A percentile compares a stretch with the other conserved stretches of the same genome.
Evolutionary conservation across 1,140 invertebrate genomes (phyloP).

Genomic region (Leptinotarsa lineolata): DNA sequence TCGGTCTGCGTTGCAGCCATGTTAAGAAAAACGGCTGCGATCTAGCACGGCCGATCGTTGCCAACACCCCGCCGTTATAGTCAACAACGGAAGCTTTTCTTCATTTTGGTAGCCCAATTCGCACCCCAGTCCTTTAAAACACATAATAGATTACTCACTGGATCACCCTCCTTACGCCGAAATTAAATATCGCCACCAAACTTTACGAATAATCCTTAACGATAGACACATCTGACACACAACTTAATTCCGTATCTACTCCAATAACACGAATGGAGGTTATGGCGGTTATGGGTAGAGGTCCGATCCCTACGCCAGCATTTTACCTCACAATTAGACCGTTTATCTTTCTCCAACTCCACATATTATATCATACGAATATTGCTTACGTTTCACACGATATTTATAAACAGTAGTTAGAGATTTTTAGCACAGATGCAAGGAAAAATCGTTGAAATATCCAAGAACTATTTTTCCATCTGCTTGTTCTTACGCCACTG

Average conservation of each 20-base stretch:
- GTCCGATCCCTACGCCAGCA: slow-evolving; percentile 60
- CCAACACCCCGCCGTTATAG: slow-evolving; percentile 58
- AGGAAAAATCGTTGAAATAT: slow-evolving; percentile 17
- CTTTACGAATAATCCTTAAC: slow-evolving; percentile 61
- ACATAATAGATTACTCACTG: slow-evolving; percentile 61
- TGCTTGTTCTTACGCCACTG: slow-evolving; percentile 45
- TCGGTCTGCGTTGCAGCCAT: slow-evolving; percentile 69
- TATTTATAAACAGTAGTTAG: slow-evolving; percentile 15
- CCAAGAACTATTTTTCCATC: slow-evolving; percentile 50
- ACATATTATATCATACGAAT: slow-evolving; percentile 1
- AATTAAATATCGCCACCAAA: slow-evolving; percentile 54
- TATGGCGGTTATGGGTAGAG: slow-evolving; percentile 71
- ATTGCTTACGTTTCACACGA: slow-evolving; percentile 23
- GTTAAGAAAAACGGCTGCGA: slow-evolving; percentile 61
- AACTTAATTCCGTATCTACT: slow-evolving; percentile 68
- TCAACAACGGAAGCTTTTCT: slow-evolving; percentile 58
- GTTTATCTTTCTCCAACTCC: slow-evolving; percentile 16
- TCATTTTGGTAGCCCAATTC: slow-evolving; percentile 52
- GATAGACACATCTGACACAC: slow-evolving; percentile 68
- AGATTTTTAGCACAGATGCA: slow-evolving; percentile 25
- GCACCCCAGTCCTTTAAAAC: slow-evolving; percentile 55
- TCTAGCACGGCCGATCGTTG: slow-evolving; percentile 56
- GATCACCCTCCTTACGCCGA: slow-evolving; percentile 54
- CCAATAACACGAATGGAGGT: slow-evolving; percentile 71
- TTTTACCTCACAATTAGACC: slow-evolving; percentile 41